phyloP scores from a whole-genome alignment of 2,888 invertebrate species.

The Caenorhabditis sp. region DNA sequence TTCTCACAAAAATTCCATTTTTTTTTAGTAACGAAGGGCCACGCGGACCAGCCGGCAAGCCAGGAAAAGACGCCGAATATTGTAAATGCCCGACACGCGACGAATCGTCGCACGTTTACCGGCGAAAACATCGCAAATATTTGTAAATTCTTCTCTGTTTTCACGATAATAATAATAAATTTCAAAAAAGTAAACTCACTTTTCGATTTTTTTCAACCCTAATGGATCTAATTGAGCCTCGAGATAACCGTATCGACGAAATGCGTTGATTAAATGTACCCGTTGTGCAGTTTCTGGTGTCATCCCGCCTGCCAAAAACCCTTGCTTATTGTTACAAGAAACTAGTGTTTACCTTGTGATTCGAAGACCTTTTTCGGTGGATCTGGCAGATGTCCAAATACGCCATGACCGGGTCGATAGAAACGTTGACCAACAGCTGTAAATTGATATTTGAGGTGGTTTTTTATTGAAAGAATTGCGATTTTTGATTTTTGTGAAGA shows the following conservation, averaged over 20 bases:
- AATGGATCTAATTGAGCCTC: conserved; percentile 67
- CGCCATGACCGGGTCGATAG: conserved; percentile 51
- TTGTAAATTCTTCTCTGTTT: conserved; percentile 6
- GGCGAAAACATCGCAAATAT: conserved; percentile 3
- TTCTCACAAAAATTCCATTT: not conserved
- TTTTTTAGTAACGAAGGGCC: conserved; percentile 39
- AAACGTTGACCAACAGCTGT: not conserved
- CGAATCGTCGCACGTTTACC: conserved; percentile 11
- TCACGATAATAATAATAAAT: conserved; percentile 15
- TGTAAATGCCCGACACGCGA: conserved; percentile 61
- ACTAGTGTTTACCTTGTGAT: conserved; percentile 34
- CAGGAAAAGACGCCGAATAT: conserved; percentile 59
- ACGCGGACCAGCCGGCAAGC: conserved; percentile 43
- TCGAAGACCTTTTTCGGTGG: conserved; percentile 53
- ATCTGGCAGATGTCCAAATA: conserved; percentile 57
- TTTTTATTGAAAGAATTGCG: not conserved
- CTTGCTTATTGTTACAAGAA: not conserved
- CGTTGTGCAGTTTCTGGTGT: conserved; percentile 51
- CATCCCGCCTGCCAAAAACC: conserved; percentile 39
- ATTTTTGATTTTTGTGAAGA: too few relatives aligned
- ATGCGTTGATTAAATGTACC: conserved; percentile 66
- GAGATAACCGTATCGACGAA: conserved; percentile 65
- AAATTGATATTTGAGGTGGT: not conserved
- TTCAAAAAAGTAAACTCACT: too few relatives aligned
- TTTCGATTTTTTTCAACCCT: conserved; percentile 42